A percentile compares a stretch with the other conserved stretches of the same genome.
Conservation (phyloP, 2,888 invertebrate genomes). For the Aleiodes testaceus region DNA sequence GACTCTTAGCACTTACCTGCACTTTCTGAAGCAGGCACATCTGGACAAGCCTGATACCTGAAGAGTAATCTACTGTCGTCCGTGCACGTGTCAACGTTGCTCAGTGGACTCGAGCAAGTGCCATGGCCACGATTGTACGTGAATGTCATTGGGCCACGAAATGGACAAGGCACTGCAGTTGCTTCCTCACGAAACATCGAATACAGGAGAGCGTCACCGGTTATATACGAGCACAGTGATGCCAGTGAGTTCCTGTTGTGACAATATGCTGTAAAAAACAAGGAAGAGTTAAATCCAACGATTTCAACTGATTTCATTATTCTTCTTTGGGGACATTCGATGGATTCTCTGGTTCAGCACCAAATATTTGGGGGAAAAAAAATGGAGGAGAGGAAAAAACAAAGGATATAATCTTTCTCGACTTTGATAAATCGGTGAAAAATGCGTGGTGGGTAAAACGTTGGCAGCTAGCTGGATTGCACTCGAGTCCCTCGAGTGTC, state of each 20-base stretch:
- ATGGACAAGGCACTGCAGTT: constrained; percentile 91
- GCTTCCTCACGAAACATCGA: constrained; percentile 93
- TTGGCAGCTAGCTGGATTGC: constrained; percentile 31
- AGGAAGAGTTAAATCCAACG: not conserved
- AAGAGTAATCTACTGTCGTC: constrained; percentile 92
- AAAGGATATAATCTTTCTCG: constrained; percentile 49
- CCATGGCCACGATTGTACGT: constrained; percentile 94
- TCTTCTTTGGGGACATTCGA: too few relatives aligned
- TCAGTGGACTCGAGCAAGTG: constrained; percentile 90
- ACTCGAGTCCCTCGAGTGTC: constrained; percentile 44
- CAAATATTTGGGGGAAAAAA: constrained; percentile 31
- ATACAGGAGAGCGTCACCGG: constrained; percentile 90
- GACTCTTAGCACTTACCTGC: too few relatives aligned
- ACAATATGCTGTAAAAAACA: constrained; percentile 80
- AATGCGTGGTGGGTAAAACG: constrained; percentile 45
- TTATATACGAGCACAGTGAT: constrained; percentile 88
- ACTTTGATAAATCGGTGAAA: constrained; percentile 69
- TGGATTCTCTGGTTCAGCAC: too few relatives aligned
- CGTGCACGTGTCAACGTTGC: constrained; percentile 94
- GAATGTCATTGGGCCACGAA: constrained; percentile 91
- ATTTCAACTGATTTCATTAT: too few relatives aligned
- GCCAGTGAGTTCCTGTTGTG: constrained; percentile 84
- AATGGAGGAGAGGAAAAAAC: constrained; percentile 11
- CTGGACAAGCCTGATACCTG: constrained; percentile 95
- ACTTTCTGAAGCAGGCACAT: constrained; percentile 92